A percentile compares a stretch with the other conserved stretches of the same genome.
Conservation (phyloP, 2,113 vertebrate genomes). For the Dromiciops gliroides region DNA sequence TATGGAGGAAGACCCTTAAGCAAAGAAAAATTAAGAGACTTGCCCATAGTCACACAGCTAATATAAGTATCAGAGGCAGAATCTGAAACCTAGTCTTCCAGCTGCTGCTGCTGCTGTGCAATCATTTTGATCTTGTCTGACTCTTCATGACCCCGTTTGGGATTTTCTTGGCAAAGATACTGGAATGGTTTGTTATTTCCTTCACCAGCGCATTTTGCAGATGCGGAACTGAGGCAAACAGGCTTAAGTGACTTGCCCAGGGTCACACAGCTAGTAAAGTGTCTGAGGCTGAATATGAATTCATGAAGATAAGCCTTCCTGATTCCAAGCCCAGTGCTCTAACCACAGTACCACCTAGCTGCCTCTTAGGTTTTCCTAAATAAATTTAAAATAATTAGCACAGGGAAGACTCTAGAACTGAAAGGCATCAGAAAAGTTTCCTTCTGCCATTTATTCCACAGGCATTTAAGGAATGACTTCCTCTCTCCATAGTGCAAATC, state of each 20-base stretch:
- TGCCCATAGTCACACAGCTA: background rate
- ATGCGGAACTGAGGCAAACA: background rate
- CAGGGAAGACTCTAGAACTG: background rate
- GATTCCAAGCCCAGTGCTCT: no score
- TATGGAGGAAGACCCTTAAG: background rate
- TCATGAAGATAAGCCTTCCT: no score
- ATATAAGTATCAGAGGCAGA: background rate
- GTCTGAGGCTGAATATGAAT: background rate
- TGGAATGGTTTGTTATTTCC: background rate
- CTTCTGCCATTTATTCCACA: background rate
- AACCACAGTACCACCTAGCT: no score
- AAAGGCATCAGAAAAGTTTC: background rate
- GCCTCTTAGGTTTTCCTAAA: background rate
- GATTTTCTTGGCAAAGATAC: background rate
- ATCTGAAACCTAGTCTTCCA: background rate
- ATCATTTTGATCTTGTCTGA: background rate
- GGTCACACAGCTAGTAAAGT: background rate
- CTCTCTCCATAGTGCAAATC: background rate
- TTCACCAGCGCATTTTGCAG: background rate
- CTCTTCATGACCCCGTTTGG: background rate
- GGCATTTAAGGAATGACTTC: background rate
- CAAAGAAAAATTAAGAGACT: background rate
- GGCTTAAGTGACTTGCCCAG: no score
- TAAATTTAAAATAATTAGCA: background rate
- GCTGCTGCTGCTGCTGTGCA: background rate